Conservation (phyloP, 2,888 invertebrate species). For the Strigamia transsilvanica region DNA sequence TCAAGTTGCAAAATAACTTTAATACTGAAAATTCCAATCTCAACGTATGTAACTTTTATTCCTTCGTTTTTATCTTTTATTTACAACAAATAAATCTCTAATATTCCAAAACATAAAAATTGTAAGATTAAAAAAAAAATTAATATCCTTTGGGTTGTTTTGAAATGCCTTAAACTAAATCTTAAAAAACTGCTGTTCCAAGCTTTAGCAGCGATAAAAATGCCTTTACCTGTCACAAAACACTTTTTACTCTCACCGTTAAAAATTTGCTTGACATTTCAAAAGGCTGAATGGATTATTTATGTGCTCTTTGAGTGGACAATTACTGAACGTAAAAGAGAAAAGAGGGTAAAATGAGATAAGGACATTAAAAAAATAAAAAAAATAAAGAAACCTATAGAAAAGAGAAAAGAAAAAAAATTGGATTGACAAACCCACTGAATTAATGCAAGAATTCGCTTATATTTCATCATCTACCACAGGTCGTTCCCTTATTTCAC, state of each 20-base stretch:
- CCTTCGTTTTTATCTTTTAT: background rate
- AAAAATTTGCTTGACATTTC: constrained; percentile 44
- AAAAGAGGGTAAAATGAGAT: constrained; percentile 41
- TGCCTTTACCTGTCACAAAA: constrained; percentile 49
- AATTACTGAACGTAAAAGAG: constrained; percentile 44
- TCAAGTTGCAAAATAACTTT: background rate
- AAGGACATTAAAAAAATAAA: background rate
- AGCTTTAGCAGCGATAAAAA: constrained; percentile 38
- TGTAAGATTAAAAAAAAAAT: constrained; percentile 32
- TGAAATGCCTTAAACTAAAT: constrained; percentile 5
- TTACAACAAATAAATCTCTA: constrained; percentile 27
- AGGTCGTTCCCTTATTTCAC: constrained; percentile 27
- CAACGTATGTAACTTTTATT: constrained; percentile 10
- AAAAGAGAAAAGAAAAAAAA: background rate
- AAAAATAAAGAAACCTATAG: background rate
- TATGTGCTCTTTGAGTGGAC: constrained; percentile 50
- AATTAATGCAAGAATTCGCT: constrained; percentile 34
- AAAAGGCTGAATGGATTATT: constrained; percentile 50
- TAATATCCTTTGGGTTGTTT: constrained; percentile 30
- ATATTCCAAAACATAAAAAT: constrained; percentile 26
- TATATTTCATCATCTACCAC: constrained; percentile 14
- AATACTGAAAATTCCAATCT: constrained; percentile 2
- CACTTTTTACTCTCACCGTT: constrained; percentile 50
- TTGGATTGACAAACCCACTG: background rate
- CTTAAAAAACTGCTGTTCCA: constrained; percentile 15